phyloP scores from a whole-genome alignment of 2,888 invertebrate genomes.

The Boloria euphrosyne region DNA sequence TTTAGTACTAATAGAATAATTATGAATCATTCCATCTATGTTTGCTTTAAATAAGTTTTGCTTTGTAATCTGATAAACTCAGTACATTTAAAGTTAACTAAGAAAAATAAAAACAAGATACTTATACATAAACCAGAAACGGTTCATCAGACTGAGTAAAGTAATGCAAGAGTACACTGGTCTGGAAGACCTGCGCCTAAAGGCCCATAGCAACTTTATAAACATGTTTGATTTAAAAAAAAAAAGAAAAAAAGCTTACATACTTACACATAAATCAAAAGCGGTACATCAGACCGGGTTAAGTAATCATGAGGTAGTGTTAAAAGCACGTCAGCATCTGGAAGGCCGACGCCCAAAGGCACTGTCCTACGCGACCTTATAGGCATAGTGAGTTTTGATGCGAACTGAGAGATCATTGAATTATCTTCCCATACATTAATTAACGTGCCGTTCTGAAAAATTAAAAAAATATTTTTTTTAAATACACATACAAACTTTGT shows the following conservation, averaged over 20 bases:
- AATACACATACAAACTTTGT: no score
- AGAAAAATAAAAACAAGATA: slow-evolving; percentile 42
- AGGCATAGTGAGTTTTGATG: slow-evolving; percentile 81
- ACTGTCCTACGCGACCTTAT: slow-evolving; percentile 83
- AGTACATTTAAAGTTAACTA: no score
- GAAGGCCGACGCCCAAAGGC: slow-evolving; percentile 83
- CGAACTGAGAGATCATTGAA: slow-evolving; percentile 71
- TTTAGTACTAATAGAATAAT: no score
- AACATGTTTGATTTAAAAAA: slow-evolving; percentile 66
- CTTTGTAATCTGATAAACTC: no score
- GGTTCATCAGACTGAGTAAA: slow-evolving; percentile 89
- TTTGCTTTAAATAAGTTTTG: no score
- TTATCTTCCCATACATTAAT: slow-evolving; percentile 86
- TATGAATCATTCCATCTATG: no score
- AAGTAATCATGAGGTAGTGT: slow-evolving; percentile 88
- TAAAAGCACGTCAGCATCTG: slow-evolving; percentile 88
- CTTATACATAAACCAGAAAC: slow-evolving; percentile 92
- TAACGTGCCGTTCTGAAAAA: slow-evolving; percentile 61
- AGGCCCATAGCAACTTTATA: slow-evolving; percentile 78
- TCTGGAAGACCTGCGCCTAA: slow-evolving; percentile 84
- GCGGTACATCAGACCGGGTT: slow-evolving; percentile 88
- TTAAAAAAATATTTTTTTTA: no score
- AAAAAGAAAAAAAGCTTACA: neutral
- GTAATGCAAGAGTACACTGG: slow-evolving; percentile 54
- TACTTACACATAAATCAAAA: slow-evolving; percentile 92